Evolutionary conservation across 2,113 vertebrate genomes (phyloP).

Genomic region (Otolemur garnettii): DNA sequence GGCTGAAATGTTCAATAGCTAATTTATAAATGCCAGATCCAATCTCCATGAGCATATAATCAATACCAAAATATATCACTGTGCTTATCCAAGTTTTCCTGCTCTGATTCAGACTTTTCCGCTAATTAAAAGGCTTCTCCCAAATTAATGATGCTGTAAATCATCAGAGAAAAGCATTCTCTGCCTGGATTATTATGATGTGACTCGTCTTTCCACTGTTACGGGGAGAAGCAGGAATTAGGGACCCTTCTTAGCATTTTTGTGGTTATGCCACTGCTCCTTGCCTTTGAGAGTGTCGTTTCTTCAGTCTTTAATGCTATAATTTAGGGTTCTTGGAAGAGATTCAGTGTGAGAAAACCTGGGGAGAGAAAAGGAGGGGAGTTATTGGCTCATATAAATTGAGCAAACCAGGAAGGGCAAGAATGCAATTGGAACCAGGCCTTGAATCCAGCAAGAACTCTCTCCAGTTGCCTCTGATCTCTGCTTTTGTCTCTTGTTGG

Average conservation of each 20-base stretch:
- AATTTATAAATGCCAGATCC: slow-evolving; percentile 46
- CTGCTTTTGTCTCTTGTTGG: background rate
- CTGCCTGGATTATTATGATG: background rate
- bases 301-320: background rate
- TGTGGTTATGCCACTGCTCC: background rate
- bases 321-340: background rate
- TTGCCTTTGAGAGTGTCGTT: background rate
- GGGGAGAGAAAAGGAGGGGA: background rate
- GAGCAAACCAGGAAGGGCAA: background rate
- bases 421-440: background rate
- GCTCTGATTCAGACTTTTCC: slow-evolving; percentile 49
- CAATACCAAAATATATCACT: slow-evolving; percentile 35
- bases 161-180: slow-evolving; percentile 22
- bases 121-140: background rate
- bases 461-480: background rate
- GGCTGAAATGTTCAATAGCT: background rate
- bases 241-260: background rate
- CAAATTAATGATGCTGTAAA: slow-evolving; percentile 33
- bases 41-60: background rate
- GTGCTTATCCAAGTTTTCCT: slow-evolving; percentile 40
- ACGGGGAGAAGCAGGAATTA: background rate
- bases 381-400: background rate
- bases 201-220: background rate
- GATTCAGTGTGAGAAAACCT: background rate
- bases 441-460: background rate